These are phyloP conservation scores for Anarsia innoxiella DNA, from an alignment of 2,888 invertebrate genomes.

Conservation along the genomic window DNA sequence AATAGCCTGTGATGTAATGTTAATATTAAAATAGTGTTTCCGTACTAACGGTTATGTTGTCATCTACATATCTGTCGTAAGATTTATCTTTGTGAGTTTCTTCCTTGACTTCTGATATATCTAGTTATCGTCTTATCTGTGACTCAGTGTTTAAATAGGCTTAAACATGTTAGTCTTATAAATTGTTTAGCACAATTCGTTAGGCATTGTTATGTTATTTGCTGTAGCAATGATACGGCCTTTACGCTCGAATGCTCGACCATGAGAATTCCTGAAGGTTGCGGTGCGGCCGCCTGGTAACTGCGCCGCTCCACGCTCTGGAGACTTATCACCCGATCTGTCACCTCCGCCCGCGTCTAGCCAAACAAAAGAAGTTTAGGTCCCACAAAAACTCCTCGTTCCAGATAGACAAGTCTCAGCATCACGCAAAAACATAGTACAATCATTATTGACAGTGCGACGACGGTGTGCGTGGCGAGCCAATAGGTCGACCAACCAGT, in stretches of 20 bases:
- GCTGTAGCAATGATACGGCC: constrained; percentile 51
- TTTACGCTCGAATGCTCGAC: constrained; percentile 60
- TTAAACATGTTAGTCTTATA: constrained; percentile 20
- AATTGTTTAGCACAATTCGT: constrained; percentile 27
- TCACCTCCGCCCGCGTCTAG: constrained; percentile 9
- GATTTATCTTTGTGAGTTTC: constrained; percentile 30
- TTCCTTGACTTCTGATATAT: constrained; percentile 32
- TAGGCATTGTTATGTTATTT: constrained; percentile 44
- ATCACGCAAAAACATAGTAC: constrained; percentile 51
- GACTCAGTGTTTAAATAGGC: constrained; percentile 21
- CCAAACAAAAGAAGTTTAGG: constrained; percentile 14
- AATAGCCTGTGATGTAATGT: constrained; percentile 3
- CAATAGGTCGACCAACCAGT: constrained; percentile 73
- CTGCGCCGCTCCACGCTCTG: constrained; percentile 6
- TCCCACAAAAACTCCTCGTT: constrained; percentile 21
- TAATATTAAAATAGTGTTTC: background rate
- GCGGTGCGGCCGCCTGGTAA: constrained; percentile 20
- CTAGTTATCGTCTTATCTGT: constrained; percentile 24
- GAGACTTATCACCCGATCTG: constrained; percentile 11
- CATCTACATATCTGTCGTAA: constrained; percentile 17
- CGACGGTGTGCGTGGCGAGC: constrained; percentile 51
- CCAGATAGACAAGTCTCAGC: constrained; percentile 25
- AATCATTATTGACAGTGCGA: constrained; percentile 53
- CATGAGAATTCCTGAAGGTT: constrained; percentile 66
- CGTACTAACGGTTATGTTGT: constrained; percentile 8